Evolutionary conservation across 2,113 vertebrate species (phyloP), one percentile per base, ranked within the genome.

Genomic region (Trichomycterus rosablanca): DNA sequence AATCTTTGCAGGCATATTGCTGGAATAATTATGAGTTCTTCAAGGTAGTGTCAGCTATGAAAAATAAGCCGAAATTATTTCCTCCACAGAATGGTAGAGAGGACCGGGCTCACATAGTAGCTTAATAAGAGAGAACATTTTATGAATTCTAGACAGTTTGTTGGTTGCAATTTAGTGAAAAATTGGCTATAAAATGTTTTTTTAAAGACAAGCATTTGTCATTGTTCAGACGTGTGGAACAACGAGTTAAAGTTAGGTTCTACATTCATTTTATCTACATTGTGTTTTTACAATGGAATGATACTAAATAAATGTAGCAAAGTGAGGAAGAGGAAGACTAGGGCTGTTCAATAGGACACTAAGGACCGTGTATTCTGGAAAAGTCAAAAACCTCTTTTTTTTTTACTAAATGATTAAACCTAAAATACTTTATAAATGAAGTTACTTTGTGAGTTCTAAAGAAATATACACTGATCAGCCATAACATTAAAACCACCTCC

Each of bases 1-100:
- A 83, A 85, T 85, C 81, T 76, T 42, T 2, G 42, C 73, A 71
- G 70, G 74, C 76, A 75, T 72, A 70, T 80, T 78, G 73, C 70
- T 73, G 74, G 80, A 85, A 84, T 85, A 85, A 88, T 83, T 80
- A 84, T 82, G 72, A 78, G 81, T 78, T 81, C 79, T 81, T 71
- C 76, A 71, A 65, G 73, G 46, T 50, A 55, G 69, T 83, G 80
- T 82, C 84, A 83, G 66, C 77, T 83, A 71, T 81, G 78, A 84
- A 79, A 86, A 84, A 86, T 84, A 83, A 76, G 74, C 73, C 63
- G 66, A 70, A 83, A 81, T 82, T 75, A 85, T 84, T 76, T 71
- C 71, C 62, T 61, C 64, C 62, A 72, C 65, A 73, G 76, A 76
- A 73, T 75, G 77, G 83, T 72, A 73, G 78, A 79, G 69, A 76